Evolutionary conservation across 2,113 vertebrate genomes (phyloP).

Genomic region (Uria aalge): DNA sequence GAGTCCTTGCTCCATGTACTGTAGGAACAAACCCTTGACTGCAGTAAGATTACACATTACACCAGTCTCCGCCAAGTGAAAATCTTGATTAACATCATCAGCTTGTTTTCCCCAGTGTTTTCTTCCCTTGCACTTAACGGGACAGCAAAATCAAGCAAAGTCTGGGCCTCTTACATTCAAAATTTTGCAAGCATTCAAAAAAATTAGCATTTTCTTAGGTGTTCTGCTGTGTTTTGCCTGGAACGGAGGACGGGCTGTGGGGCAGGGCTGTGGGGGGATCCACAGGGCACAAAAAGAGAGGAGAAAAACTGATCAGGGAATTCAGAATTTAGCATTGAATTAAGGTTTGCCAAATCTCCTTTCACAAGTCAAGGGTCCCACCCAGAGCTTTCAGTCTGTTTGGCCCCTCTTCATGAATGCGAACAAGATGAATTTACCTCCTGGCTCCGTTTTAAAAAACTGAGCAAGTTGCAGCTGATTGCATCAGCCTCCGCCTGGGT

Average conservation of each 20-base stretch:
- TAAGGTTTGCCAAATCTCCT: not conserved
- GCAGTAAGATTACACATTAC: not conserved
- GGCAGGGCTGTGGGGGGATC: not conserved
- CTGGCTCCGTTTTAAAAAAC: not conserved
- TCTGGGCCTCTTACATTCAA: not conserved
- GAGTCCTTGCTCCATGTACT: not conserved
- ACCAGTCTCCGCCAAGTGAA: not conserved
- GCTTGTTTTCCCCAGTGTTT: not conserved
- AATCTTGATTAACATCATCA: not conserved
- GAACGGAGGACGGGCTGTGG: not conserved
- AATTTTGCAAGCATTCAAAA: not conserved
- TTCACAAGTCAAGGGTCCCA: not conserved
- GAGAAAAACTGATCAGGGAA: not conserved
- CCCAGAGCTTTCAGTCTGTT: not conserved
- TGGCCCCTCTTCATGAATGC: not conserved
- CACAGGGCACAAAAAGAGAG: not conserved
- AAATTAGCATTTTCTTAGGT: not conserved
- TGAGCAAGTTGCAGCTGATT: not conserved
- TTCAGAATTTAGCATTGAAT: not conserved
- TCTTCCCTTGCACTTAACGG: not conserved
- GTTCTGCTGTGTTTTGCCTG: not conserved
- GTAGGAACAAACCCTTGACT: not conserved
- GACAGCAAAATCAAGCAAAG: not conserved
- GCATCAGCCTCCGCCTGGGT: constrained; percentile 16
- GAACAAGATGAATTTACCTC: not conserved